Base-by-base conservation (phyloP, 2,888 invertebrate genomes). In the Ecdyonurus torrentis region DNA sequence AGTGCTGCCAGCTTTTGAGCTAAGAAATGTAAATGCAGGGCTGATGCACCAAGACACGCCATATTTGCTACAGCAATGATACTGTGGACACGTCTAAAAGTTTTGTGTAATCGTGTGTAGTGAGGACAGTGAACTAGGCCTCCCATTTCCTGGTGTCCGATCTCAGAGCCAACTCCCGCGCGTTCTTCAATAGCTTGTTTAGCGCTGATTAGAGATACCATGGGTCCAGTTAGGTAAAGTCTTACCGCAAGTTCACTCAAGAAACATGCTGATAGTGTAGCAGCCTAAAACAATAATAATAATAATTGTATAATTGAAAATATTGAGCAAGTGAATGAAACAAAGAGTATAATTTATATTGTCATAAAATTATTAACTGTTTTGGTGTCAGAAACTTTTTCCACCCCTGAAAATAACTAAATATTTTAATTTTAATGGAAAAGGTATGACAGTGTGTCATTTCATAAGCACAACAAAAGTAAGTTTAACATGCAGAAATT, bases 1-100 rank as follows among this genome's bases (percentile, higher is more conserved):
- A 55, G 19, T n/a, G 55, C 50, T 7, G 50, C 55, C 23, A 77
- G 75, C 74, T 77, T 80, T 72, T 72, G 77, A 60, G 83, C 79
- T 66, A 87, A 76, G 73, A 85, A 84, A 72, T 83, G 78, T 63
- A 87, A 74, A 73, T 87, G 87, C 65, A 85, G 75, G 59, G 82
- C 79, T 10, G 85, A 85, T 69, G 84, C 84, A 5, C 78, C 79
- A 75, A 87, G 81, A 0, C 84, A 79, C 23, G 82, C 77, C 75
- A 92, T 82, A 71, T 91, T 91, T 63, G 89, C 88, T 74, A 88
- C 83, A 18, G 91, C 91, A 69, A 90, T 86, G 65, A 78, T 79
- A 72, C 86, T 84, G 76, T 92, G 92, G 62, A 86, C 81, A 55
- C 82, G 80, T 61, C 91, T 82, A 76, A 92, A 92, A 25, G 82